phyloP scores from a whole-genome alignment of 2,888 invertebrate species.

The Anorthoa munda region DNA sequence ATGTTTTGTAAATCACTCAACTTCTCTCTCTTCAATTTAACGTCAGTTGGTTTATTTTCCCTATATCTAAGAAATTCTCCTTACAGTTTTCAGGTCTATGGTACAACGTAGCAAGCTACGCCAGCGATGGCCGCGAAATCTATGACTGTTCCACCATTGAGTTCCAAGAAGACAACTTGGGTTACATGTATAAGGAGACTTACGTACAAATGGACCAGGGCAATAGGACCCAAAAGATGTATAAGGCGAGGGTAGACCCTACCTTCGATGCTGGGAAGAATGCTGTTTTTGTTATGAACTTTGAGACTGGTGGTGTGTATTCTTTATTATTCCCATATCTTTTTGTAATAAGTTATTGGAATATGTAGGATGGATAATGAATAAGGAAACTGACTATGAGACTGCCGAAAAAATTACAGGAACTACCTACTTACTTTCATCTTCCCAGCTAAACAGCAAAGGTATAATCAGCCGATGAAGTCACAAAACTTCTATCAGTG shows the following conservation, averaged over 20 bases:
- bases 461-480: too few relatives aligned
- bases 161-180: constrained; percentile 87
- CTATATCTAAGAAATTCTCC: not conserved
- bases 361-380: too few relatives aligned
- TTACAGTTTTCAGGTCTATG: constrained; percentile 87
- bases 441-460: too few relatives aligned
- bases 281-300: constrained; percentile 86
- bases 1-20: too few relatives aligned
- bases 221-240: constrained; percentile 85
- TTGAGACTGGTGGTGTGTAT: constrained; percentile 83
- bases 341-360: not conserved
- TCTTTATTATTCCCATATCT: not conserved
- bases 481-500: too few relatives aligned
- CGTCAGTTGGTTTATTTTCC: too few relatives aligned
- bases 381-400: too few relatives aligned
- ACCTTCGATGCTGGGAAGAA: constrained; percentile 86
- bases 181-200: constrained; percentile 84
- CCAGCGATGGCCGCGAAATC: constrained; percentile 83
- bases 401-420: too few relatives aligned
- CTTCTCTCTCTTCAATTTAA: too few relatives aligned
- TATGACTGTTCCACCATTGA: constrained; percentile 85
- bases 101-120: constrained; percentile 86
- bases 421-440: too few relatives aligned
- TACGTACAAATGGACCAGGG: constrained; percentile 81
- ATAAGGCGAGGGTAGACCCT: constrained; percentile 87